Base-by-base conservation (phyloP, 2,113 vertebrate genomes). In the Zosterops hypoxanthus region DNA sequence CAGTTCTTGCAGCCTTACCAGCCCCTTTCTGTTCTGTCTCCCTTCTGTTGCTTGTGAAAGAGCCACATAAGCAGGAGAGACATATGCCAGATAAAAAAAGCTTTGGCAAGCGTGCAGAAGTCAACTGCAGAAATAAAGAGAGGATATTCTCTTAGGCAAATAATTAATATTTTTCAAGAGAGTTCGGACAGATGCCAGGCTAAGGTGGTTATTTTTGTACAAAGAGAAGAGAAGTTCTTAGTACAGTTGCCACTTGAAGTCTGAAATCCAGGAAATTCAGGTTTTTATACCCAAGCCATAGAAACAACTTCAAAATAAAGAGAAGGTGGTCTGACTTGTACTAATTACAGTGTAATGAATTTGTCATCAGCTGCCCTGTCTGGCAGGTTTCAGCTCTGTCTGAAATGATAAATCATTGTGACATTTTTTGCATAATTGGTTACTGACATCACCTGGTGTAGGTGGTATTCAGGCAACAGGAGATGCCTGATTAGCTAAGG, bases 11-110 rank as follows among this genome's bases (percentile, higher is more conserved):
- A 66, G 57, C 47, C 71, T 82, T 76, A 33, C 72, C 69, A 44
- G 76, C 72, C 53, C 9, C 0, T 84, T 84, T 71, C 75, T 95
- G 34, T 64, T 79, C 81, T 60, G 22, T 82, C 46, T 95, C 34
- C 72, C 72, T 91, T 94, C 78, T 94, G 84, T 60, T 91, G 66
- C 84, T 89, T 78, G 91, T 76, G 93, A 89, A 88, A 47, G 78
- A 94, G 73, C 65, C 87, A 66, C 14, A 1, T 76, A 84, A 87
- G 94, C 93, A 91, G 65, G 60, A 89, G 79, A 56, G 85, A 73
- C 52, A 64, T 60, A 46, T 50, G 78, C 75, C 71, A 88, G 39
- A 84, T 88, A 59, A 91, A 92, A 87, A 15, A 87, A 91, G 84
- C 76, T 65, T 72, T 81, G 82, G 64, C 86, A 71, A 73, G 44